Evolutionary conservation across 2,888 invertebrate genomes (phyloP), one percentile per base, ranked within the genome.

Genomic region (Acrobasis suavella): DNA sequence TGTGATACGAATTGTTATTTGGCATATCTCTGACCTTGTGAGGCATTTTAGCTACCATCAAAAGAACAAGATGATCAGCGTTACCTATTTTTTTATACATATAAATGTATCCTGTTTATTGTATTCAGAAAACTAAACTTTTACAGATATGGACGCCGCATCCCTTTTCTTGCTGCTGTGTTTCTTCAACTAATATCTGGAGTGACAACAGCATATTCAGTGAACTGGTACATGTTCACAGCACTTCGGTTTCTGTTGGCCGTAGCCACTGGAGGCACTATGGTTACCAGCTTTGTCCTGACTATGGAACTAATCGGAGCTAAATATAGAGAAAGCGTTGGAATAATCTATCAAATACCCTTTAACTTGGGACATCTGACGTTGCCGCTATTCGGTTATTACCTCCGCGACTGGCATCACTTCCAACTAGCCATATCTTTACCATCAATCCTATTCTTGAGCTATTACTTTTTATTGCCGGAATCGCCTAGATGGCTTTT

Each of bases 401-500:
- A 89, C 66, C 88, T 95, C 22, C 92, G 95, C 1, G 93, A 94
- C 60, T 96, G 96, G 96, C 93, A 93, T 58, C 90, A 90, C 68
- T 94, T 95, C 64, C 96, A 96, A 79, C 85, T 96, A 58, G 94
- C 94, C 0, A 93, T 96, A 67, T 95, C 95, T 0, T 75, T 95
- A 56, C 95, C 94, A 0, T 94, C 94, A 0, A 76, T 94, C 9
- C 71, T 96, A 46, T 93, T 96, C 68, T 87, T 96, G 60, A 93
- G 94, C 58, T 96, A 96, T 73, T 95, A 95, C 75, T 96, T 95
- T 92, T 80, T 96, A 38, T 85, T 96, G 17, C 96, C 96, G 3
- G 97, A 97, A 86, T 96, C 96, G 0, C 97, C 97, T 1, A 93
- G 97, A 71, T 97, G 96, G 96, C 92, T 97, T 3, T 83, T 96